Base-by-base conservation (phyloP, 2,797 vertebrate genomes). In the Coendou prehensilis region DNA sequence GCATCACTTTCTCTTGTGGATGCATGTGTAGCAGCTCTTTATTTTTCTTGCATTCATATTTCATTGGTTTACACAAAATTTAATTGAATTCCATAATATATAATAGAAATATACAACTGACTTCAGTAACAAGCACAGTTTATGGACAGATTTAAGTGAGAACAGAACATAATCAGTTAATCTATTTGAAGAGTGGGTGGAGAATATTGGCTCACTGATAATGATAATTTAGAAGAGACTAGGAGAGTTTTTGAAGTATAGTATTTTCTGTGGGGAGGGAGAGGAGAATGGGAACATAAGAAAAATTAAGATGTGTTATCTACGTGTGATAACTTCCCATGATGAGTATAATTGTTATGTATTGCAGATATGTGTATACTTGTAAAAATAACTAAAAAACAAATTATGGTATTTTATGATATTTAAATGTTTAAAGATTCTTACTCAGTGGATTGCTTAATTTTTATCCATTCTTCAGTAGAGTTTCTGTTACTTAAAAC, bases 1-100 rank as follows among this genome's bases (percentile, higher is more conserved):
- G 4, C 5, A 52, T 78, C 33, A 47, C 6, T 81, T 15, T 91
- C 9, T 95, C 14, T 87, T 94, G 73, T 6, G 54, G 28, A 75
- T 88, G 57, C 8, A 28, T 50, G 59, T 69, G 22, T 76, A 87
- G 10, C 20, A 76, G 15, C 41, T 82, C 2, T 87, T 84, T 67
- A 67, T n/a, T 64, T 78, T 59, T 91, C 87, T 76, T 97, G 9
- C 23, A 67, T n/a, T 94, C 80, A 64, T 89, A 81, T 92, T 96
- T 96, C 47, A 95, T 93, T 41, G 80, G 50, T 94, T 95, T 94
- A 78, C 5, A 59, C 9, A 94, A 83, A 83, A 61, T 95, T 71
- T 93, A 82, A 13, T 93, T 93, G 69, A 91, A 67, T 79, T 95
- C 33, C 75, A 9, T 89, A 93, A 93, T 89, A 93, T 91, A 83